Conservation (phyloP, 2,797 vertebrate genomes). For the Lacerta agilis region DNA sequence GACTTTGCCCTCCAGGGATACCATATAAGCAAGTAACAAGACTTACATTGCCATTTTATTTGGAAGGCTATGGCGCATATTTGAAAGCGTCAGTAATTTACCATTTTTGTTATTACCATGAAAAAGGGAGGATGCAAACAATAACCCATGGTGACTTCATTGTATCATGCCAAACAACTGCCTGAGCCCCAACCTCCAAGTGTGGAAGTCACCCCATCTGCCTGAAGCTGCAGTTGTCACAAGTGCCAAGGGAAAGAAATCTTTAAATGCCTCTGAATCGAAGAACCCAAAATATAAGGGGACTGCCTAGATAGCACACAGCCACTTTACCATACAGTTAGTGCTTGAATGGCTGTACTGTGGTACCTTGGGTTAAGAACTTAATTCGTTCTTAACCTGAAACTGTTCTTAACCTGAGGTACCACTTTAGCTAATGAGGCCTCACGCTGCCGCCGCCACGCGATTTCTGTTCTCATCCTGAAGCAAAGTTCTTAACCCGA, state of each 20-base stretch:
- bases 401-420: too few species aligned
- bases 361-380: too few species aligned
- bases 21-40: constrained; percentile 10
- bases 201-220: neutral
- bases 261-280: neutral
- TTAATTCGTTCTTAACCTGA: too few species aligned
- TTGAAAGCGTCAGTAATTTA: constrained; percentile 9
- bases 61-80: neutral
- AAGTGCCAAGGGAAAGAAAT: neutral
- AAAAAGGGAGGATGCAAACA: neutral
- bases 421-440: too few species aligned
- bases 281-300: neutral
- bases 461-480: too few species aligned
- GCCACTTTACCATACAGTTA: neutral
- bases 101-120: neutral
- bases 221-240: neutral
- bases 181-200: neutral
- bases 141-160: neutral
- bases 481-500: too few species aligned
- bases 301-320: neutral
- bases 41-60: neutral
- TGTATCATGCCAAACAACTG: neutral
- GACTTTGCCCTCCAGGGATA: neutral
- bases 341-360: neutral
- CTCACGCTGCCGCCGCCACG: too few species aligned